Base-by-base conservation (phyloP, 1,140 invertebrate genomes). In the Scaptomyza pallida region DNA sequence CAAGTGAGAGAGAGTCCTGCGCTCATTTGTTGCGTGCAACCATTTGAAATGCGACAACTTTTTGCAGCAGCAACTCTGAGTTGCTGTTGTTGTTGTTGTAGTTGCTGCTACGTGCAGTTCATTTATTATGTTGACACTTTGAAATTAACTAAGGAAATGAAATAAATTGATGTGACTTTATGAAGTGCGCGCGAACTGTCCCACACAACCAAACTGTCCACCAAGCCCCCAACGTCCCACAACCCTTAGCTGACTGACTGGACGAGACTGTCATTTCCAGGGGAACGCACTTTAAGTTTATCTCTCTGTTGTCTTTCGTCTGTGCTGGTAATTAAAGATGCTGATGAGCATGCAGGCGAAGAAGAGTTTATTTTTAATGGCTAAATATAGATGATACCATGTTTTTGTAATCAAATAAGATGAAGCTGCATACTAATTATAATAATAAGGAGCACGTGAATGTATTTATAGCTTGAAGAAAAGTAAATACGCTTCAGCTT, bases 101-200 rank as follows among this genome's bases (percentile, higher is more conserved):
- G 41, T 48, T 63, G 61, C 55, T 67, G 70, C 82, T 86, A 86
- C 77, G 82, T 88, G 82, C 74, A 86, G 74, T 88, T 86, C 82
- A 86, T 86, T 86, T 86, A 88, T 86, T 88, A 86, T 86, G 82
- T 86, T 86, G 82, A 88, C 82, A 86, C 82, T 86, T 86, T 82
- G 82, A 86, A 86, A 86, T 88, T 86, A 86, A 88, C 82, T 88
- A 75, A 88, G 81, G 82, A 86, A 86, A 88, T 86, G 67, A 86
- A 86, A 86, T 86, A 88, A 86, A 86, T 88, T 86, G 82, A 86
- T 86, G 81, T 86, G 81, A 86, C 81, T 86, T 81, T 86, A 86
- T 86, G 81, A 86, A 86, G 82, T 78, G 72, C 80, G 72, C 80
- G 76, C 76, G 72, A 64, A 75, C 62, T 75, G 60, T 61, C 72